Evolutionary conservation across 2,888 invertebrate species (phyloP), one percentile per base, ranked within the genome.

Genomic region (Dasysyrphus albostriatus): DNA sequence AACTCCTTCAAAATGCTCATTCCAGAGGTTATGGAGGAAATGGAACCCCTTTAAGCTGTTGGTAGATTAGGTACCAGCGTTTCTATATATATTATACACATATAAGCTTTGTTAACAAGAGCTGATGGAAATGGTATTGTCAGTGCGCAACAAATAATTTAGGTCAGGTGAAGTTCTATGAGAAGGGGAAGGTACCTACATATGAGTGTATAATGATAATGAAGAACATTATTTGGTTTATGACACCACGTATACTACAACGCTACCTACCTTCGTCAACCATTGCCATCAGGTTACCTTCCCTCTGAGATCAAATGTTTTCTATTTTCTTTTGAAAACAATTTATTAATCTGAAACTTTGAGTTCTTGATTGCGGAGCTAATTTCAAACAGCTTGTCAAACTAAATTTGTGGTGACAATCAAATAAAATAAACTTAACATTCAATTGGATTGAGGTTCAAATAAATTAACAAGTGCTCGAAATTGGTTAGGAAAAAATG

Each of bases 1-100:
- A 54, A 54, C 54, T 54, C 54, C 54, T 54, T 54, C 54, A 54
- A 54, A 54, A 54, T 8, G 29, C 32, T 54, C 8, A 54, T 54
- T 14, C 29, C 8, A 3, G 14, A n/a, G 24, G 51, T 29, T 29
- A 24, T 51, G 51, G 51, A 51, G 51, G 51, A 51, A 14, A 29
- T 29, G 24, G 14, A 51, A 51, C 24, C 51, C 24, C 24, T 51
- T 54, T 32, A 54, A 54, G 29, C 54, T n/a, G 29, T 29, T 29
- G 7, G 7, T 32, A 32, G 14, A 54, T 54, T 54, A n/a, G n/a
- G n/a, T n/a, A 54, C 29, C n/a, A 8, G 54, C 2, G 14, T 29
- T 32, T n/a, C 14, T 14, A 24, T 4, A 51, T 12, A 51, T 24
- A 2, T 24, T 51, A 24, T 14, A 12, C 12, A 0, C 12, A 6